Conservation (phyloP, 1,140 invertebrate species). For the Bursaphelenchus mucronatus region DNA sequence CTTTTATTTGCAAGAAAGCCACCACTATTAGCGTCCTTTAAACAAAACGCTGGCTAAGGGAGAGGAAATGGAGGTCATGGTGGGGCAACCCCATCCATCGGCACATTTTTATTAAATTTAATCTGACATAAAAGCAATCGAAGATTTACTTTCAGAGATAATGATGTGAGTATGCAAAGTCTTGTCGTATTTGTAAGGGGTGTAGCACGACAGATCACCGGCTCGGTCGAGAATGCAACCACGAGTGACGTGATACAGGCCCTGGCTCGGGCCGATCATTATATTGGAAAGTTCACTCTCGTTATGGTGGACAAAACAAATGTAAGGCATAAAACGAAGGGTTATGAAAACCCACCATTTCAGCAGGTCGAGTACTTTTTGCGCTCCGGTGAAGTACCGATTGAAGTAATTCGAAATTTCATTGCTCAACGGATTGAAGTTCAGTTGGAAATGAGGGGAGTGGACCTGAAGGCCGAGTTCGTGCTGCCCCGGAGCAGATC, state of each 20-base stretch:
- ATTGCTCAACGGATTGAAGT: slow-evolving; percentile 2
- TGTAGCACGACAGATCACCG: slow-evolving; percentile 11
- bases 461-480: background rate
- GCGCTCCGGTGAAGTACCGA: slow-evolving; percentile 7
- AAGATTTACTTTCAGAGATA: too few relatives aligned
- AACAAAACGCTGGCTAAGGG: too few relatives aligned
- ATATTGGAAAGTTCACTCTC: slow-evolving; percentile 8
- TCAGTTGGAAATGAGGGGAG: background rate
- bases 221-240: slow-evolving; percentile 8
- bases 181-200: slow-evolving; percentile 1
- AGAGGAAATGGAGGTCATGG: too few relatives aligned
- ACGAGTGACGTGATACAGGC: slow-evolving; percentile 1
- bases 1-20: too few relatives aligned
- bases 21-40: too few relatives aligned
- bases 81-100: too few relatives aligned
- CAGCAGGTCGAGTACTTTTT: slow-evolving; percentile 11
- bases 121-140: too few relatives aligned
- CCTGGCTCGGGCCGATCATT: background rate
- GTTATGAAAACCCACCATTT: slow-evolving; percentile 8
- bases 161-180: too few relatives aligned
- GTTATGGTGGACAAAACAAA: slow-evolving; percentile 5
- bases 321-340: background rate
- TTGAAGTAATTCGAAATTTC: background rate
- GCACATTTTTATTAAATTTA: too few relatives aligned
- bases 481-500: too few relatives aligned